Evolutionary conservation across 2,797 vertebrate species (phyloP).

Genomic region (Nothura maculosa): DNA sequence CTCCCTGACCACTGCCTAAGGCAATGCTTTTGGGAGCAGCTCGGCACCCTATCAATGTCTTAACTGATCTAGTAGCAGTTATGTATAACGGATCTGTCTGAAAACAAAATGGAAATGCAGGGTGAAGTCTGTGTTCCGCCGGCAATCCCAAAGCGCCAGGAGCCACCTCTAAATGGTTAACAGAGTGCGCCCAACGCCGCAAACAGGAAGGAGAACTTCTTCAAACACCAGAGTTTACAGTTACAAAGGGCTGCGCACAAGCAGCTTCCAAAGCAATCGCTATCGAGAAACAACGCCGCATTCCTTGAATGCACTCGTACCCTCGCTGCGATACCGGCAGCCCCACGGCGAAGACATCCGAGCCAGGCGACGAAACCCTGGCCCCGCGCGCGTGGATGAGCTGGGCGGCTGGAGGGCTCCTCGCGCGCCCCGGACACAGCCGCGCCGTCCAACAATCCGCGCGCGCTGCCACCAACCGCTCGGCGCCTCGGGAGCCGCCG

Average conservation of each 20-base stretch:
- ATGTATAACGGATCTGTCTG: background rate
- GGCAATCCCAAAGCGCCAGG: background rate
- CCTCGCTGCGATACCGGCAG: background rate
- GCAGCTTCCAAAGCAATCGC: accelerated
- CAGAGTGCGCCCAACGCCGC: accelerated
- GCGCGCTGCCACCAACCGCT: background rate
- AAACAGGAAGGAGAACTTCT: background rate
- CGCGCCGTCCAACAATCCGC: slow-evolving; percentile 30
- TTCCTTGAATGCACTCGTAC: background rate
- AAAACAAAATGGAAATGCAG: background rate
- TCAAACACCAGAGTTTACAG: background rate
- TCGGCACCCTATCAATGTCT: background rate
- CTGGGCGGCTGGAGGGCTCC: background rate
- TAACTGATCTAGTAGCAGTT: background rate
- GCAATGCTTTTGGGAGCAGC: background rate
- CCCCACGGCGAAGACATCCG: background rate
- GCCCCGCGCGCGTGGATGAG: background rate
- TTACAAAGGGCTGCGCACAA: background rate
- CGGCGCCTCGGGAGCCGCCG: too few relatives aligned
- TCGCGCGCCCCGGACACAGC: slow-evolving; percentile 16
- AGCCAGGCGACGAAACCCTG: slow-evolving; percentile 18
- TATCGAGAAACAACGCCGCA: background rate
- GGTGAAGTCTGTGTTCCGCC: background rate
- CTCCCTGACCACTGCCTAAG: background rate
- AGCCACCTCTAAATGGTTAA: background rate